Evolutionary conservation across 2,113 vertebrate genomes (phyloP).

Genomic region (Notiomystis cincta): DNA sequence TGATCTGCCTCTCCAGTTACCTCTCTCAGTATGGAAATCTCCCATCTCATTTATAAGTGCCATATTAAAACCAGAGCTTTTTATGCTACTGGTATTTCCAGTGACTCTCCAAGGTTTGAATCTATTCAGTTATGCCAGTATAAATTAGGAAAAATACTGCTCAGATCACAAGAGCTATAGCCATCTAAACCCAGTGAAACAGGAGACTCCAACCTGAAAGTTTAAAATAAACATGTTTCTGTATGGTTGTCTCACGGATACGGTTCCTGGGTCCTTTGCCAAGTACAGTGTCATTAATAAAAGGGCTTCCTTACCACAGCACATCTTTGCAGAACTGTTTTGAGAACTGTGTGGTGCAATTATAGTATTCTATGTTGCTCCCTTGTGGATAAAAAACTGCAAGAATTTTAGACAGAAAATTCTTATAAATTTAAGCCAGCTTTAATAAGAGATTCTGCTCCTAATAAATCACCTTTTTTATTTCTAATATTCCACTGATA

Average conservation of each 20-base stretch:
- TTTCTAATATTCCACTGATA: background rate
- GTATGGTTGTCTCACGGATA: background rate
- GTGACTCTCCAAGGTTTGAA: background rate
- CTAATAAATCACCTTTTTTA: background rate
- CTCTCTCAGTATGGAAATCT: background rate
- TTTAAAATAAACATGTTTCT: constrained; percentile 21
- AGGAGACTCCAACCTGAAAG: background rate
- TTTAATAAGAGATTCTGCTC: background rate
- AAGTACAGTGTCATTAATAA: background rate
- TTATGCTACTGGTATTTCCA: background rate
- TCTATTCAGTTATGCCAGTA: background rate
- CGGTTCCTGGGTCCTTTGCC: background rate
- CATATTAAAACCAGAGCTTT: background rate
- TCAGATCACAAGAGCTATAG: background rate
- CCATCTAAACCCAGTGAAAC: background rate
- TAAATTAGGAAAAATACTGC: background rate
- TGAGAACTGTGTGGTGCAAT: background rate
- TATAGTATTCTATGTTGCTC: background rate
- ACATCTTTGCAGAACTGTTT: background rate
- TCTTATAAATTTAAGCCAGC: constrained; percentile 4
- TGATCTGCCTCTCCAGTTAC: constrained; percentile 10
- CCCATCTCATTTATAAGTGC: background rate
- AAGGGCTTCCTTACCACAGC: background rate
- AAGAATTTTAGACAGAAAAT: background rate
- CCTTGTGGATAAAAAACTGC: background rate